Evolutionary conservation across 2,797 vertebrate genomes (phyloP), one percentile per base, ranked within the genome.

Genomic region (Bovichtus diacanthus): DNA sequence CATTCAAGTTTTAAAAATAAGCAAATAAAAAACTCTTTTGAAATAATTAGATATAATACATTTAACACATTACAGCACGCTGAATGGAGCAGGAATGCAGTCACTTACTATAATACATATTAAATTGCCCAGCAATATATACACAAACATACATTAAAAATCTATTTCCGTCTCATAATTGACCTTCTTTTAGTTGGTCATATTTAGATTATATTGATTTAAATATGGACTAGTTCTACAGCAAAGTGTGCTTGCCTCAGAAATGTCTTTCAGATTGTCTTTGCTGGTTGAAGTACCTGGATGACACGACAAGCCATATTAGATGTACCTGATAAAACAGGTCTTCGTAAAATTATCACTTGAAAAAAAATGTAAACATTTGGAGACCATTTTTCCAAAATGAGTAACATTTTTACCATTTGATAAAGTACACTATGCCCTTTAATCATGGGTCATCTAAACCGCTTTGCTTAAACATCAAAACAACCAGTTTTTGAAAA

Each of bases 241-340:
- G 21, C 21, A 5, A 59, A 73, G 73, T 56, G 69, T 63, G 23
- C 51, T 73, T 80, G 5, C 2, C 9, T 61, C 2, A 51, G 8
- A 70, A 70, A 51, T 58, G 31, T 53, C 15, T 76, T n/a, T 76
- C 1, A 25, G 47, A 78, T 70, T 55, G 44, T 76, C 47, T 72
- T 71, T 69, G 18, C 46, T 56, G 12, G 19, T 67, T 80, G 8
- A 61, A 87, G 90, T 92, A 91, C 90, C 86, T 88, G 69, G 41
- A 78, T 69, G 43, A 85, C 53, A 74, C 15, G 56, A 63, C 21
- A 49, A 68, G 19, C 19, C 49, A 18, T 51, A 29, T 43, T 60
- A n/a, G 12, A 51, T 55, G 1, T 13, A 68, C 64, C 56, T 53
- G 51, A 67, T 78, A 23, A 36, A 73, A 55, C 46, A 75, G 44